Evolutionary conservation across 2,888 invertebrate species (phyloP), one percentile per base, ranked within the genome.

Genomic region (Nomada flava): DNA sequence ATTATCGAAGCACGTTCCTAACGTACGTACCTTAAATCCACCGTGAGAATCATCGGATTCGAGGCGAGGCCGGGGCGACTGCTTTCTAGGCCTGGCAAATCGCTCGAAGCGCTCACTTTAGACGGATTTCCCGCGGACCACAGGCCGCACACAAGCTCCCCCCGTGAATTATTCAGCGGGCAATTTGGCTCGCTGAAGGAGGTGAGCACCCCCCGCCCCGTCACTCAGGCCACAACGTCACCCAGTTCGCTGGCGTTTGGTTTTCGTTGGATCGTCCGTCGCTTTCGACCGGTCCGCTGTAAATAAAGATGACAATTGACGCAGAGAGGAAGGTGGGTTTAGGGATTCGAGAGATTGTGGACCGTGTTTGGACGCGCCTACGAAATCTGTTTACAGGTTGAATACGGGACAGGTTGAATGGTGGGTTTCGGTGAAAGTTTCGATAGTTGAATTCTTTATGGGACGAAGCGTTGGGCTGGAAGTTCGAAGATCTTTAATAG

Each of bases 101-200:
- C 55, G 80, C 67, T 68, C 62, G 55, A 20, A 80, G 72, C 62
- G 55, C 36, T 29, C 18, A 80, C 65, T 79, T 72, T 36, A 62
- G 72, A 67, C 80, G 81, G 80, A 79, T 80, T 80, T 72, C 47
- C 73, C 50, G 62, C 44, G 79, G 60, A 59, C 60, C 79, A 55
- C 60, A 36, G 36, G 70, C 65, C 59, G 60, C 55, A 18, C 72
- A 59, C 65, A 52, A 62, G 67, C 62, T 57, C 63, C 23, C 29
- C 42, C 73, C 44, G 67, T 80, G 73, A 80, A 80, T 80, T 80
- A 80, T 80, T 80, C 81, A 80, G 73, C 52, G 81, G 53, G 81
- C 82, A 81, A 81, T 81, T 81, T 81, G 74, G 74, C 52, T 64
- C 53, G 53, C 42, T 69, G 81, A 81, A 81, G 74, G 69, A 81